These are phyloP conservation scores for Cyprinella venusta DNA, from an alignment of 2,797 vertebrate species.

Conservation along the genomic window DNA sequence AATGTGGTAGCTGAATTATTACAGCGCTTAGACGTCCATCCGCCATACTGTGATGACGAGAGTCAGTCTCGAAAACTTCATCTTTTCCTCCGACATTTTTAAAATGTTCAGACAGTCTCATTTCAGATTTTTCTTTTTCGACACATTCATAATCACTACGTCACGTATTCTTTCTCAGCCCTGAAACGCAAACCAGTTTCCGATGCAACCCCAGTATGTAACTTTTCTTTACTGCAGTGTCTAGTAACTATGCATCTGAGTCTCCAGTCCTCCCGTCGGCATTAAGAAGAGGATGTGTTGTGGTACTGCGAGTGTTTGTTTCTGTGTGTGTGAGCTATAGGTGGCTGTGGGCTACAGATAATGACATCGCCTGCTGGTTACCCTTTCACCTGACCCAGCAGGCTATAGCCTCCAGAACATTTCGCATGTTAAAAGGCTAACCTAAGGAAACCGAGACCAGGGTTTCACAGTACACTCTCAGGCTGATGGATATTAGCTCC, in stretches of 20 bases:
- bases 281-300: neutral
- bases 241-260: neutral
- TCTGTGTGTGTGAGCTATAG: constrained; percentile 12
- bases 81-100: too few species aligned
- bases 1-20: too few species aligned
- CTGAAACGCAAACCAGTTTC: too few species aligned
- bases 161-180: too few species aligned
- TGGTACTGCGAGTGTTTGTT: neutral
- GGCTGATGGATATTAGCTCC: neutral
- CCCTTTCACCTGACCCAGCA: constrained; percentile 17
- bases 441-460: neutral
- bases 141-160: too few species aligned
- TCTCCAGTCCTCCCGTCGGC: neutral
- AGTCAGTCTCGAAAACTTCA: too few species aligned
- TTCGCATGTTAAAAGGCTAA: constrained; percentile 19
- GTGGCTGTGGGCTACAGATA: constrained; percentile 39
- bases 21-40: too few species aligned
- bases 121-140: too few species aligned
- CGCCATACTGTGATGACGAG: too few species aligned
- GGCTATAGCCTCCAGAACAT: neutral
- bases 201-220: neutral
- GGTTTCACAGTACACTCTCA: neutral
- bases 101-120: too few species aligned
- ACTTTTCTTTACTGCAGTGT: neutral
- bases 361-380: constrained; percentile 32